Evolutionary conservation across 2,797 vertebrate genomes (phyloP).

Genomic region (Avahi laniger): DNA sequence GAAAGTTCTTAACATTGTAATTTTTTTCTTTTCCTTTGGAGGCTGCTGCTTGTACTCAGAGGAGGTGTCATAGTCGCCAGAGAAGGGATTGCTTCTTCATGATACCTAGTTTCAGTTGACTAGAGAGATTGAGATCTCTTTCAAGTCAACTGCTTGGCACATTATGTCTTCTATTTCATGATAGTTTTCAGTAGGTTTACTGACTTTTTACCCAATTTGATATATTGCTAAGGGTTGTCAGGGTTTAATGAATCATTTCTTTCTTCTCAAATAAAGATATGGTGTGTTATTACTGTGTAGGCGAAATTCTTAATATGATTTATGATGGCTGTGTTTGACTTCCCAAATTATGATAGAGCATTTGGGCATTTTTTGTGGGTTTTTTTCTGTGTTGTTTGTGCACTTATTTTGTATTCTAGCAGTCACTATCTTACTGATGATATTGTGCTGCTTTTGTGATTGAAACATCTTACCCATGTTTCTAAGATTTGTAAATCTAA

Average conservation of each 20-base stretch:
- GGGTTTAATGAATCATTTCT: background rate
- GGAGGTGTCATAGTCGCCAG: background rate
- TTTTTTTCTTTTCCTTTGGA: background rate
- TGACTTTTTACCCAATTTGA: background rate
- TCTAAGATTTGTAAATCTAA: background rate
- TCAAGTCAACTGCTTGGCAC: background rate
- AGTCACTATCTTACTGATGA: background rate
- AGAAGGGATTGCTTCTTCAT: background rate
- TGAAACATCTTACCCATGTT: background rate
- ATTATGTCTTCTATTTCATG: background rate
- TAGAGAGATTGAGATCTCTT: background rate
- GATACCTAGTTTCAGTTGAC: background rate
- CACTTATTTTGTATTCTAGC: background rate
- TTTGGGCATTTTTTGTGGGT: background rate
- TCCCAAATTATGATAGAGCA: background rate
- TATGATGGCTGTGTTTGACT: background rate
- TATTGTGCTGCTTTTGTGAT: background rate
- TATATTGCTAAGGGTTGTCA: background rate
- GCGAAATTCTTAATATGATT: background rate
- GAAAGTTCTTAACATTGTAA: background rate
- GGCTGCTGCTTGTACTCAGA: background rate
- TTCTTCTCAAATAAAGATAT: background rate
- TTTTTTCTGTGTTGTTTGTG: background rate
- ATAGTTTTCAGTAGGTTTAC: background rate
- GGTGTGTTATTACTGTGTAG: background rate